A percentile compares a stretch with the other conserved stretches of the same genome.
Evolutionary conservation across 2,888 invertebrate genomes (phyloP).

Genomic region (Galerucella pusilla): DNA sequence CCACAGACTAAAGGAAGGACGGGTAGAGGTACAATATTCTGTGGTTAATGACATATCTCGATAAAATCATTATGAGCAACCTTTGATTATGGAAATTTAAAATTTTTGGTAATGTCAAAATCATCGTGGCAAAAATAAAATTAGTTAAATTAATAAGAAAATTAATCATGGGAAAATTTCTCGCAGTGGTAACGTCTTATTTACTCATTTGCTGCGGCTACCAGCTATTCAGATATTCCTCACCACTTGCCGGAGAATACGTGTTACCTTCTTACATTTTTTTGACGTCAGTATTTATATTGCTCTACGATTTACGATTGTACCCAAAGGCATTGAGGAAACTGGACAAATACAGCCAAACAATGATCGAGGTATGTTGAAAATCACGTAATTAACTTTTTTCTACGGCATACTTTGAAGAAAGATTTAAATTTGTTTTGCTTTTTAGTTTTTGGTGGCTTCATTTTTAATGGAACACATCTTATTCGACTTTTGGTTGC

Average conservation of each 20-base stretch:
- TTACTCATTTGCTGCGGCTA: conserved; percentile 54
- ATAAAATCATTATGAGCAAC: not conserved
- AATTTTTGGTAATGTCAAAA: conserved; percentile 27
- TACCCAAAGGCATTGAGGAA: conserved; percentile 56
- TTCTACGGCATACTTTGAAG: not conserved
- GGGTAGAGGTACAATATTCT: not conserved
- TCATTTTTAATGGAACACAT: conserved; percentile 59
- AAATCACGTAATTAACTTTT: too few species aligned
- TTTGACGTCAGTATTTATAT: conserved; percentile 53
- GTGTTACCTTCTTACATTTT: conserved; percentile 56
- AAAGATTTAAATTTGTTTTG: not conserved
- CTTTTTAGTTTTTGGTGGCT: conserved; percentile 56
- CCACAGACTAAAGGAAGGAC: too few species aligned
- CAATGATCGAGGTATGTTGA: conserved; percentile 52
- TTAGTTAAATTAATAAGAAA: not conserved
- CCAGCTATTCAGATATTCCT: conserved; percentile 55
- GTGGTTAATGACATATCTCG: not conserved
- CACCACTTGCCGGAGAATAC: conserved; percentile 50
- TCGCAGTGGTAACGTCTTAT: conserved; percentile 56
- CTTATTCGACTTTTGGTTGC: conserved; percentile 61
- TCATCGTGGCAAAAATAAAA: conserved; percentile 19
- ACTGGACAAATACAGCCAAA: conserved; percentile 50
- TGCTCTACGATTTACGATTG: conserved; percentile 56
- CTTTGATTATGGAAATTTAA: not conserved
- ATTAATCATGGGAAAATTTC: conserved; percentile 56